Percentiles rank a stretch among this genome's conserved stretches.
Evolutionary conservation across 2,797 vertebrate species (phyloP).

Genomic region (Thripadectes ignobilis): DNA sequence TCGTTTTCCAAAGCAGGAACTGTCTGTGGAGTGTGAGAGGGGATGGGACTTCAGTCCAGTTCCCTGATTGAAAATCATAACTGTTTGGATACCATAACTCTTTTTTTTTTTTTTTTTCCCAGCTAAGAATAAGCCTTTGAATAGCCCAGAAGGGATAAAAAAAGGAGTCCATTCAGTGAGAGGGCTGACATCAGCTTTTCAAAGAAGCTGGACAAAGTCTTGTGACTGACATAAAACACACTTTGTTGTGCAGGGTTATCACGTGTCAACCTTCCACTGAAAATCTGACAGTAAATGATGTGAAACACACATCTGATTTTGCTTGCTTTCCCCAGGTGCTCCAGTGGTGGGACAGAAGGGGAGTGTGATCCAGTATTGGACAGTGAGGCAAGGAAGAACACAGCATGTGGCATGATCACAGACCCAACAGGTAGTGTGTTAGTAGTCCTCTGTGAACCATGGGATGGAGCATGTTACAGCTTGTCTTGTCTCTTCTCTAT

Average conservation of each 20-base stretch:
- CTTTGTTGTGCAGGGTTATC: neutral
- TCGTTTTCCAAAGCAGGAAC: neutral
- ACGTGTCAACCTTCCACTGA: neutral
- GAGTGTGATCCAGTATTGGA: slow-evolving; percentile 75
- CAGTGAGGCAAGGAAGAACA: slow-evolving; percentile 79
- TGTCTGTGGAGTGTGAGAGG: neutral
- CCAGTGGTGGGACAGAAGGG: slow-evolving; percentile 66
- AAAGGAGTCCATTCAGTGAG: neutral
- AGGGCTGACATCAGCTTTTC: slow-evolving; percentile 17
- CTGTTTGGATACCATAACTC: neutral
- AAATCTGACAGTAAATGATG: neutral
- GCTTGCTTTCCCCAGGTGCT: slow-evolving; percentile 70
- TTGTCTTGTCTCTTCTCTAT: neutral
- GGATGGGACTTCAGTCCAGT: neutral
- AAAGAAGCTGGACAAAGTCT: neutral
- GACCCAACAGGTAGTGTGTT: slow-evolving; percentile 74
- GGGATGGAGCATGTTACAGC: neutral
- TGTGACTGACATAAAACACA: slow-evolving; percentile 2
- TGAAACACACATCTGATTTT: neutral
- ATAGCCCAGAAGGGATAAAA: neutral
- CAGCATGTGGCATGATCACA: slow-evolving; percentile 82
- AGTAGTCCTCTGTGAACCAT: neutral
- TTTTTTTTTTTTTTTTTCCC: neutral
- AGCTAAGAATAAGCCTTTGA: neutral
- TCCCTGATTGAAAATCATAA: neutral